These are phyloP conservation scores for Chromoteleia sp. DNA, from an alignment of 2,888 invertebrate species.

Conservation along the genomic window DNA sequence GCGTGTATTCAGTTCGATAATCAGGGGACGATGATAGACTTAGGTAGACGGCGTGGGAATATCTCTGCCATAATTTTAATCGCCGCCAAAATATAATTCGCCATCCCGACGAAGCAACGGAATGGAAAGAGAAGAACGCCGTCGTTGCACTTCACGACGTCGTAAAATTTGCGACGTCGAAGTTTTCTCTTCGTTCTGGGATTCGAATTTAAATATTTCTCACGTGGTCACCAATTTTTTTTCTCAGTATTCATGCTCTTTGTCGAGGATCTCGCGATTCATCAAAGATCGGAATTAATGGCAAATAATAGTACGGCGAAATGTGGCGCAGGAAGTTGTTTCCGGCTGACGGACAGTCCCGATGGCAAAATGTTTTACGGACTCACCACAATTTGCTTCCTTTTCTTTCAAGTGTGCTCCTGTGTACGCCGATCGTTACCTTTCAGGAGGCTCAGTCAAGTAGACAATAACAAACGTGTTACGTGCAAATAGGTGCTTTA, in stretches of 20 bases:
- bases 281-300: constrained; percentile 69
- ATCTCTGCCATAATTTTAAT: background rate
- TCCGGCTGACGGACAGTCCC: constrained; percentile 65
- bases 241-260: constrained; percentile 56
- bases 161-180: constrained; percentile 26
- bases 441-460: constrained; percentile 30
- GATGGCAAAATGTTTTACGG: constrained; percentile 63
- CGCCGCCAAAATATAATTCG: background rate
- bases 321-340: constrained; percentile 65
- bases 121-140: background rate
- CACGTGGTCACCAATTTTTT: constrained; percentile 51
- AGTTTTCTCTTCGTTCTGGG: constrained; percentile 8
- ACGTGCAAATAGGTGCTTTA: constrained; percentile 53
- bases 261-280: constrained; percentile 53
- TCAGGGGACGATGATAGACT: background rate
- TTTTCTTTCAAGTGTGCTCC: constrained; percentile 61
- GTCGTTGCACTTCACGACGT: background rate
- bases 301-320: constrained; percentile 60
- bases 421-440: constrained; percentile 43
- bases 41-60: background rate
- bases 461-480: constrained; percentile 63
- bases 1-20: constrained; percentile 1
- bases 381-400: constrained; percentile 68
- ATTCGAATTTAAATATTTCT: constrained; percentile 47
- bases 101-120: background rate